Base-by-base conservation (phyloP, 2,797 vertebrate genomes). In the Lateolabrax maculatus region DNA sequence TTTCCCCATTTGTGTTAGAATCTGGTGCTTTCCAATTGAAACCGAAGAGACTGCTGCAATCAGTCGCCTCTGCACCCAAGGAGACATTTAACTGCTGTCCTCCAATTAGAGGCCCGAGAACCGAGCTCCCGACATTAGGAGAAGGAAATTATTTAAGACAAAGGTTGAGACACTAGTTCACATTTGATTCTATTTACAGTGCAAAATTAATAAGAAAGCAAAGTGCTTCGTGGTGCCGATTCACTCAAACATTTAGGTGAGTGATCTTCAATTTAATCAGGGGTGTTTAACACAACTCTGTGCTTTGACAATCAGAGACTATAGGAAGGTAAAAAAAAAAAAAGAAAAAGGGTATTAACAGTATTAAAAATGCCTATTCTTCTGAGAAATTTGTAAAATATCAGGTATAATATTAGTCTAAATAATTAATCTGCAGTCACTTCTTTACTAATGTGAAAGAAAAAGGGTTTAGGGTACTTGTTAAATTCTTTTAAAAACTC, bases 181-280 rank as follows among this genome's bases (percentile, higher is more conserved):
- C 68, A 75, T 89, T 87, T 74, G 82, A 93, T 91, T 94, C 77
- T 92, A 93, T 92, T 92, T 89, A 89, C 87, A 83, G 82, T 81
- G 82, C 73, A 84, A 85, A 92, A 90, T 91, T 91, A 94, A 94
- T 91, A 93, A 93, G 90, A 87, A 86, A 84, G 80, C 67, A 89
- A 86, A 88, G 89, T 87, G 90, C 74, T 90, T 75, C 67, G 49
- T 74, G 58, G 82, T 83, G 86, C 74, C 70, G 69, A 80, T 87
- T 82, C 87, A 72, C 81, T 87, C 81, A 84, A 88, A 92, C 79
- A 92, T 84, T 90, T 81, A 84, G 73, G 77, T 80, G 87, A 93
- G 84, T 75, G 89, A 90, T 88, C 89, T 88, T 90, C 85, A 88
- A 77, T 92, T 93, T 89, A 92, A 92, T 94, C 77, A 85, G 74